Base-by-base conservation (phyloP, 2,888 invertebrate genomes). In the Orchestes rusci region DNA sequence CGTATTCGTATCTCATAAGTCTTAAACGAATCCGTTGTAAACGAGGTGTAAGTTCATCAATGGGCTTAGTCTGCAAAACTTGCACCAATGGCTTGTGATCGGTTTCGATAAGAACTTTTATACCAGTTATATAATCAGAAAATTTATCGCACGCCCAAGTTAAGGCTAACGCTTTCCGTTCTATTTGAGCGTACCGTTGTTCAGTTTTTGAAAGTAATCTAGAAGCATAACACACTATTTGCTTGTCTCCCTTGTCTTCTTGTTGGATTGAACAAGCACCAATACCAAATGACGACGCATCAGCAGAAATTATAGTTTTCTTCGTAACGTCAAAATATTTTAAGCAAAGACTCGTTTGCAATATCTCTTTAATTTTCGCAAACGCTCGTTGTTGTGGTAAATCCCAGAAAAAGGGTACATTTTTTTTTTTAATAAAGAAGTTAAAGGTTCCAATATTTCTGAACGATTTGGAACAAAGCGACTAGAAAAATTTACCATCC, bases 141-240 rank as follows among this genome's bases (percentile, higher is more conserved):
- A 48, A 45, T 42, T 55, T 53, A 39, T 65, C 62, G 4, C 57
- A 55, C 3, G 61, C 62, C 54, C 57, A 60, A 0, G 55, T 56
- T 1, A 64, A 41, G 5, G 60, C 65, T 5, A 67, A 45, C 0
- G 62, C 59, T 53, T 68, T 64, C 47, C 64, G 64, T 45, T 68
- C 65, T 7, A 66, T 65, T n/a, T n/a, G n/a, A n/a, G n/a, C n/a
- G n/a, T n/a, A n/a, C n/a, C n/a, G n/a, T n/a, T n/a, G n/a, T n/a
- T 46, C n/a, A n/a, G n/a, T n/a, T n/a, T 42, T 45, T 28, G 53
- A 56, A 16, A 66, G 40, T n/a, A 58, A 53, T 48, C 59, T 52
- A 2, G 62, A 65, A 1, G 59, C 60, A 48, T 62, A 67, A 2
- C 59, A 58, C 7, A 68, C 58, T 37, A 60, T 53, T 45, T 56